phyloP scores from a whole-genome alignment of 2,888 invertebrate genomes.

The Agrochola lota region DNA sequence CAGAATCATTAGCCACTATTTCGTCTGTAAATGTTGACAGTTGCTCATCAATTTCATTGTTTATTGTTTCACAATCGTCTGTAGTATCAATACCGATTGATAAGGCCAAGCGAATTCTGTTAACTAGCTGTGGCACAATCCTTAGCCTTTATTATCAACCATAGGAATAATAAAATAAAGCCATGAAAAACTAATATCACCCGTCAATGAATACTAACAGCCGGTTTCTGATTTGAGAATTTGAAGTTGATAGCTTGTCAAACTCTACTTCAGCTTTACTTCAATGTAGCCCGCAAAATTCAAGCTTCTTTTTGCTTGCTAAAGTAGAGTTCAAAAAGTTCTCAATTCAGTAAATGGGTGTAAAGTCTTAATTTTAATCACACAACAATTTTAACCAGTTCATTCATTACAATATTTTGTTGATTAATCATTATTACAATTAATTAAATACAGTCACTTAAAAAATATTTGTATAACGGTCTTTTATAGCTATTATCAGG shows the following conservation, averaged over 20 bases:
- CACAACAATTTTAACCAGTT: slow-evolving; percentile 4
- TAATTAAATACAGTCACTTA: slow-evolving; percentile 2
- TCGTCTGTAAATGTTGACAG: slow-evolving; percentile 21
- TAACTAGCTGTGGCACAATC: slow-evolving; percentile 75
- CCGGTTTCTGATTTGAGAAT: not conserved
- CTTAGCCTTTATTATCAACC: slow-evolving; percentile 61
- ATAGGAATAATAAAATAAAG: slow-evolving; percentile 37
- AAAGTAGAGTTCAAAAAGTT: not conserved
- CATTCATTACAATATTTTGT: not conserved
- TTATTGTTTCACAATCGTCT: slow-evolving; percentile 24
- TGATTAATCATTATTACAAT: not conserved
- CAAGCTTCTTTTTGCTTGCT: not conserved
- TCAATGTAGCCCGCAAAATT: not conserved
- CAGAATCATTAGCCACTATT: slow-evolving; percentile 14
- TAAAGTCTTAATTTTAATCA: slow-evolving; percentile 1
- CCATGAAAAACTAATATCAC: slow-evolving; percentile 16
- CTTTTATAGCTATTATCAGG: not conserved
- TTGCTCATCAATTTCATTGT: slow-evolving; percentile 26
- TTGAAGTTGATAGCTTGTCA: not conserved
- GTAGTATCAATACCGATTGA: slow-evolving; percentile 33
- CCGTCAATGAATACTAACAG: not conserved
- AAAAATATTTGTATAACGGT: not conserved
- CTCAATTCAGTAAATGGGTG: not conserved
- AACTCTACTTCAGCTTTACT: not conserved
- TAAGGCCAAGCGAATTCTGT: slow-evolving; percentile 72